These are phyloP conservation scores for Calidris pugnax DNA, from an alignment of 2,113 vertebrate genomes.

Conservation along the genomic window DNA sequence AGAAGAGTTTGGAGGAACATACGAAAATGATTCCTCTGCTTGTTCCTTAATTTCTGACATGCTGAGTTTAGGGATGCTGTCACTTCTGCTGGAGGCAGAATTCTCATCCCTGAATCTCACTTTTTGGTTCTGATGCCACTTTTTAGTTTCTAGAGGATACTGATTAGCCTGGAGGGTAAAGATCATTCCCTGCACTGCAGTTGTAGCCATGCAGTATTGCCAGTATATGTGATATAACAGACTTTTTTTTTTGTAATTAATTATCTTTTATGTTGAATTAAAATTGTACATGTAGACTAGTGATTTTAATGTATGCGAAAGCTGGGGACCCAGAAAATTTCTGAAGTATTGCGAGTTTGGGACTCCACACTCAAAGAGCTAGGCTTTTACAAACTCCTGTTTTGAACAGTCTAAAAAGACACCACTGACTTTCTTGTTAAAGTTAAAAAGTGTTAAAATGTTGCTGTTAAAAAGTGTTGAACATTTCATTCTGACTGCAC, in stretches of 20 bases:
- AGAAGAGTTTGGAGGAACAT: background rate
- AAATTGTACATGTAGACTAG: background rate
- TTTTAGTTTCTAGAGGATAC: background rate
- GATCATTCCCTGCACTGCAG: background rate
- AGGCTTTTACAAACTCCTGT: background rate
- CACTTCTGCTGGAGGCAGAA: background rate
- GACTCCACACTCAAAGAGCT: background rate
- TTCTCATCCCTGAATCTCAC: background rate
- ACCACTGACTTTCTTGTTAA: background rate
- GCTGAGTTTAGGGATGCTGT: background rate
- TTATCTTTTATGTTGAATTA: background rate
- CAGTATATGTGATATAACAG: background rate
- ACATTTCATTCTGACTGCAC: background rate
- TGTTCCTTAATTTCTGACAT: background rate
- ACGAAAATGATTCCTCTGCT: background rate
- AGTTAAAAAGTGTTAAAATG: too few relatives aligned
- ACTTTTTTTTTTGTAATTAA: background rate
- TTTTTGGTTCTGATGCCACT: background rate
- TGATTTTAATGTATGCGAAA: background rate
- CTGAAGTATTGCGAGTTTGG: background rate
- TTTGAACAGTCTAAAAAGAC: background rate
- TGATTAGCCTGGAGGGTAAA: background rate
- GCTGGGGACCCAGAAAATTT: background rate
- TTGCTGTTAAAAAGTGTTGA: background rate
- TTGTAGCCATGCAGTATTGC: accelerated